A percentile compares a stretch with the other conserved stretches of the same genome.
Conservation (phyloP, 2,888 invertebrate genomes). For the Oxyteleia sp. region DNA sequence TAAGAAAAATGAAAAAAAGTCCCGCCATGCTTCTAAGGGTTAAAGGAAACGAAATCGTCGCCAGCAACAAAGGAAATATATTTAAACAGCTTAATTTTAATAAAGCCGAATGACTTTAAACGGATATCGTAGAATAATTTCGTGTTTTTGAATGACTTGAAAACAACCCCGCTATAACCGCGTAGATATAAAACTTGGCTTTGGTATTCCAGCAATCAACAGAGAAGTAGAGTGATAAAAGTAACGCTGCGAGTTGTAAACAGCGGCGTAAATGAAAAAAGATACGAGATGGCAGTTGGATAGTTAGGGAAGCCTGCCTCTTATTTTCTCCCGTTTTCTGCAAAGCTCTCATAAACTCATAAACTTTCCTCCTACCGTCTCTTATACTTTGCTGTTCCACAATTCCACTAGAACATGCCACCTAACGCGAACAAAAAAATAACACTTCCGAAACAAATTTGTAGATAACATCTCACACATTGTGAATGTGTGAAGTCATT, state of each 20-base stretch:
- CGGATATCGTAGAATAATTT: slow-evolving; percentile 44
- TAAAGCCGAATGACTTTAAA: slow-evolving; percentile 24
- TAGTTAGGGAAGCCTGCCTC: slow-evolving; percentile 78
- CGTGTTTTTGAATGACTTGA: slow-evolving; percentile 41
- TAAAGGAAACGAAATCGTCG: too few species aligned
- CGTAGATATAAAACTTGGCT: slow-evolving; percentile 53
- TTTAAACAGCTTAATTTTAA: slow-evolving; percentile 5
- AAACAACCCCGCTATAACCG: slow-evolving; percentile 52
- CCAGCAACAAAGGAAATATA: not conserved
- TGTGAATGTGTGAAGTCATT: too few species aligned
- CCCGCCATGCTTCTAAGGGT: too few species aligned
- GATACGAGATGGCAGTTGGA: slow-evolving; percentile 81
- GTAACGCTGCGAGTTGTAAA: slow-evolving; percentile 80
- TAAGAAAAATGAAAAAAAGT: too few species aligned
- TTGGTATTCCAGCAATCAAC: slow-evolving; percentile 62
- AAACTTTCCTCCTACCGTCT: too few species aligned
- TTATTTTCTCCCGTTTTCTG: slow-evolving; percentile 77
- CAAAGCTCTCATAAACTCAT: too few species aligned
- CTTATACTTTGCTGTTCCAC: too few species aligned
- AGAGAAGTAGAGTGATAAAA: slow-evolving; percentile 76
- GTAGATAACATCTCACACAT: too few species aligned
- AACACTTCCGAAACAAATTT: too few species aligned
- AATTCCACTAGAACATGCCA: too few species aligned
- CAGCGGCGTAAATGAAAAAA: slow-evolving; percentile 83
- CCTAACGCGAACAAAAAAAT: too few species aligned